phyloP scores from a whole-genome alignment of 2,113 vertebrate species.

The Peromyscus polionotus region DNA sequence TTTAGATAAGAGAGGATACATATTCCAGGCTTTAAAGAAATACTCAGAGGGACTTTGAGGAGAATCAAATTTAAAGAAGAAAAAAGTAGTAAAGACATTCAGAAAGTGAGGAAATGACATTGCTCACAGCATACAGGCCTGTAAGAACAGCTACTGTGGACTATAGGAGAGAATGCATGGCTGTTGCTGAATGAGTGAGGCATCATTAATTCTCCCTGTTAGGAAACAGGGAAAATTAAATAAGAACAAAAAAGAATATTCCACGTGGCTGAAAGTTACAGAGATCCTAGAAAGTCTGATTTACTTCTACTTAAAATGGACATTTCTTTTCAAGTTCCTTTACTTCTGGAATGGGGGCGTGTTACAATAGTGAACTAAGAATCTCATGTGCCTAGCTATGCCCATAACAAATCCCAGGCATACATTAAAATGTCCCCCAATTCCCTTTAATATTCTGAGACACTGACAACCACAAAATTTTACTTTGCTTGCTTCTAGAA shows the following conservation, averaged over 20 bases:
- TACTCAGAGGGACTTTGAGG: neutral
- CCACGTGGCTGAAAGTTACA: neutral
- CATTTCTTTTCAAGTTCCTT: neutral
- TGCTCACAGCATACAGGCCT: neutral
- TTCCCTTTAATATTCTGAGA: neutral
- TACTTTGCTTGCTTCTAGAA: neutral
- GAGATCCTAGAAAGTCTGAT: neutral
- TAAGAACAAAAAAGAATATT: neutral
- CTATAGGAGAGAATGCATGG: neutral
- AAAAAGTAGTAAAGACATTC: neutral
- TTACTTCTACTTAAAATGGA: neutral
- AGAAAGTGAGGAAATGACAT: neutral
- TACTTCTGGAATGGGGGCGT: neutral
- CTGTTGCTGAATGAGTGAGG: accelerated
- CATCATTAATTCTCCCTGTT: neutral
- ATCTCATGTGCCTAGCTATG: neutral
- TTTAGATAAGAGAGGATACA: neutral
- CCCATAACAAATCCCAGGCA: neutral
- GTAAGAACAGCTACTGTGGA: neutral
- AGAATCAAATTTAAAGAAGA: neutral
- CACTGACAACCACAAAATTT: neutral
- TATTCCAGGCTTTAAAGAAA: neutral
- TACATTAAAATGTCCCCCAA: neutral
- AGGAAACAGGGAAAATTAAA: neutral
- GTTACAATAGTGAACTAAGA: neutral